Evolutionary conservation across 2,797 vertebrate genomes (phyloP).

Genomic region (Epinephelus coioides): DNA sequence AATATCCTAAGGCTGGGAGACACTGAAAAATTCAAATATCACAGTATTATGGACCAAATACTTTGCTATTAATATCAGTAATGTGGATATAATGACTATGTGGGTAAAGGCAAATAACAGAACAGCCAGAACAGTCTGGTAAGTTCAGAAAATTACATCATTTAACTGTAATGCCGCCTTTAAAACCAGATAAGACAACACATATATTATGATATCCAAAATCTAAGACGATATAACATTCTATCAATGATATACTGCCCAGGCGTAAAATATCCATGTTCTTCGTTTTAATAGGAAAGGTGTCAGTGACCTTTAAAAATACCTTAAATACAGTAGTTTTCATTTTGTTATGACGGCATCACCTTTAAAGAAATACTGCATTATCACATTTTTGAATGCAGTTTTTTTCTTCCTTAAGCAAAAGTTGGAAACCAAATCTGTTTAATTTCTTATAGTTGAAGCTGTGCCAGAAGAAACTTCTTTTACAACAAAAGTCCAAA

Average conservation of each 20-base stretch:
- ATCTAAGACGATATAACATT: no score
- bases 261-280: background rate
- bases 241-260: no score
- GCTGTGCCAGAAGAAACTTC: slow-evolving; percentile 27
- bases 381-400: background rate
- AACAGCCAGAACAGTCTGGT: no score
- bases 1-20: background rate
- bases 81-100: no score
- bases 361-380: background rate
- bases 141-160: no score
- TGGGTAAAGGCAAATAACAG: no score
- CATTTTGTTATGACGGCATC: background rate
- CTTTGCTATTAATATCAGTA: no score
- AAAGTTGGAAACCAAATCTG: background rate
- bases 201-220: no score
- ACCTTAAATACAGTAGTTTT: background rate
- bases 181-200: no score
- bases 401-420: background rate
- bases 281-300: background rate
- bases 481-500: slow-evolving; percentile 45
- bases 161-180: no score
- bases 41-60: no score
- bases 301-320: background rate
- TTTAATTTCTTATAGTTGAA: slow-evolving; percentile 1
- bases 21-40: no score